A percentile compares a stretch with the other conserved stretches of the same genome.
Evolutionary conservation across 2,888 invertebrate genomes (phyloP).

Genomic region (Euclidia mi): DNA sequence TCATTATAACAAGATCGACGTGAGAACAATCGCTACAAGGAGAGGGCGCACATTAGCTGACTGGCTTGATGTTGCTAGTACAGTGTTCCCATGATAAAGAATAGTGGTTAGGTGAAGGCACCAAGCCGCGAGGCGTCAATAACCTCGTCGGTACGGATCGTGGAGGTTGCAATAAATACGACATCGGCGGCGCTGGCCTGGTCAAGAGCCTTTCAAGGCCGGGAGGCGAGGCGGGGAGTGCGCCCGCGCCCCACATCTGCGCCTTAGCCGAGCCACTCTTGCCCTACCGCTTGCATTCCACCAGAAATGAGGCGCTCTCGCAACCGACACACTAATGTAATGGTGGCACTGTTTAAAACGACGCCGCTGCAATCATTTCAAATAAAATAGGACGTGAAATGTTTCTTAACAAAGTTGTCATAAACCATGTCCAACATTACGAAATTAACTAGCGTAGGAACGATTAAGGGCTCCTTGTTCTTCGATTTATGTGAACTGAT

Average conservation of each 20-base stretch:
- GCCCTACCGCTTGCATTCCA: slow-evolving; percentile 80
- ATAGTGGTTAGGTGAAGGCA: slow-evolving; percentile 72
- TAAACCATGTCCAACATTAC: slow-evolving; percentile 16
- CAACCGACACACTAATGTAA: slow-evolving; percentile 48
- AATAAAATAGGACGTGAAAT: slow-evolving; percentile 37
- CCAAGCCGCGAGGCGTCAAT: slow-evolving; percentile 82
- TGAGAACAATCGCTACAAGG: slow-evolving; percentile 87
- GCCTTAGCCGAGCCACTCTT: slow-evolving; percentile 74
- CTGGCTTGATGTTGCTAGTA: slow-evolving; percentile 64
- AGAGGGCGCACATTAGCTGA: slow-evolving; percentile 76
- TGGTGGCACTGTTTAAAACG: slow-evolving; percentile 47
- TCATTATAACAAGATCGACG: slow-evolving; percentile 86
- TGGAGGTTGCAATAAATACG: slow-evolving; percentile 90
- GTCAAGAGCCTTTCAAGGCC: slow-evolving; percentile 90
- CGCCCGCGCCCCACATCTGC: slow-evolving; percentile 83
- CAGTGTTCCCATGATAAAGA: slow-evolving; percentile 77
- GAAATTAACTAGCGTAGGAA: slow-evolving; percentile 17
- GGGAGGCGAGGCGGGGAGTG: slow-evolving; percentile 87
- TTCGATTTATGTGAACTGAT: slow-evolving; percentile 42
- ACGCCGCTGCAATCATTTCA: slow-evolving; percentile 50
- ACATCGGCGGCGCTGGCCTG: slow-evolving; percentile 86
- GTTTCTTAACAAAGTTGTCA: slow-evolving; percentile 31
- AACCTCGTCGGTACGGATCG: slow-evolving; percentile 88
- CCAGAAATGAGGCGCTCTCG: slow-evolving; percentile 66
- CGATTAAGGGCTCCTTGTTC: slow-evolving; percentile 10